Evolutionary conservation across 2,888 invertebrate genomes (phyloP).

Genomic region (Crematogaster levior): DNA sequence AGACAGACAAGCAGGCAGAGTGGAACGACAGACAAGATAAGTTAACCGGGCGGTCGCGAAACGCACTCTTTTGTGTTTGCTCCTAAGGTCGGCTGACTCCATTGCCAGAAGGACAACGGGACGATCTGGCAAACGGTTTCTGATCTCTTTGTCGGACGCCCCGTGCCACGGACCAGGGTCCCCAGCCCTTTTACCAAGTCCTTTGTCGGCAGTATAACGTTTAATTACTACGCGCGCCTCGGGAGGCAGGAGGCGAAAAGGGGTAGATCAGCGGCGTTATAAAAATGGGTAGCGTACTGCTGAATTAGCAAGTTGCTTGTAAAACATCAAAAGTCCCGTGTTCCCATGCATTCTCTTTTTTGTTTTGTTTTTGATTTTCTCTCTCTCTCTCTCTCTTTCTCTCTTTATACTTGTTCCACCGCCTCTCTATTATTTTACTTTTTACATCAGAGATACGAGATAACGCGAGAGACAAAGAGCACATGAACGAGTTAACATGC

Average conservation of each 20-base stretch:
- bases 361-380: not conserved
- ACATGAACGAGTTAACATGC: conserved; percentile 44
- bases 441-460: conserved; percentile 24
- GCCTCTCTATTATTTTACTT: conserved; percentile 8
- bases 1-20: conserved; percentile 2
- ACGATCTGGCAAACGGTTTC: conserved; percentile 60
- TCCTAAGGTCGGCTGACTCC: conserved; percentile 71
- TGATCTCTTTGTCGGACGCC: conserved; percentile 60
- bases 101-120: conserved; percentile 70
- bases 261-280: conserved; percentile 19
- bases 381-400: not conserved
- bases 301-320: conserved; percentile 58
- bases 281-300: conserved; percentile 45
- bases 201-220: conserved; percentile 60
- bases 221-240: conserved; percentile 66
- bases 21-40: conserved; percentile 51
- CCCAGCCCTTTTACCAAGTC: conserved; percentile 40
- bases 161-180: conserved; percentile 43
- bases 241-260: conserved; percentile 20
- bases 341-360: not conserved
- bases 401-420: not conserved
- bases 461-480: conserved; percentile 39
- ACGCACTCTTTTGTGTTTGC: conserved; percentile 67
- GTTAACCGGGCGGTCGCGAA: conserved; percentile 66
- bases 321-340: conserved; percentile 56